Conservation (phyloP, 1,140 invertebrate genomes). For the Platyscapa corneri region DNA sequence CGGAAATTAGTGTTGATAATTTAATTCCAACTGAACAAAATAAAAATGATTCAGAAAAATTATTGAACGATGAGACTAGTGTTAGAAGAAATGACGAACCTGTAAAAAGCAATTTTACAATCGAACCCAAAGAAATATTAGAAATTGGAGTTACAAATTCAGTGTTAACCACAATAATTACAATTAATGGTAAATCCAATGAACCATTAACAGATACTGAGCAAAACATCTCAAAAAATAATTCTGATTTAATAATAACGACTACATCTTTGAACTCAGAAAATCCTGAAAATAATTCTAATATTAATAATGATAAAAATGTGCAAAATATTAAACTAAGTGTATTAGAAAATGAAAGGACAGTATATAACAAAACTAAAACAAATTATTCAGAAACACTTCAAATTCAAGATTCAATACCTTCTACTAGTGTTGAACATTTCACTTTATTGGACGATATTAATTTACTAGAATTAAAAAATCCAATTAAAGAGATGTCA, state of each 20-base stretch:
- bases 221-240: neutral
- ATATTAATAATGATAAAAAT: neutral
- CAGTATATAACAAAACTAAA: neutral
- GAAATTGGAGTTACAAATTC: neutral
- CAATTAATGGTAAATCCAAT: neutral
- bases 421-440: neutral
- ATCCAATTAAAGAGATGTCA: neutral
- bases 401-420: neutral
- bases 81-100: neutral
- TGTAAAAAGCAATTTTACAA: neutral
- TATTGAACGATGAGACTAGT: neutral
- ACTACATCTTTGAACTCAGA: neutral
- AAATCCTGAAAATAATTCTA: slow-evolving; percentile 1
- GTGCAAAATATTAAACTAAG: slow-evolving; percentile 1
- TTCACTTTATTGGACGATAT: slow-evolving; percentile 2
- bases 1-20: slow-evolving; percentile 12
- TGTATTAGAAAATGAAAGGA: neutral
- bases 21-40: neutral
- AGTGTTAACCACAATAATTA: neutral
- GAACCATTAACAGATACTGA: slow-evolving; percentile 2
- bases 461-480: neutral
- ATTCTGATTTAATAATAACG: neutral
- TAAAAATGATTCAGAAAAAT: neutral
- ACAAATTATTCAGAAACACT: neutral
- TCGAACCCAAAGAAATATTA: neutral